Base-by-base conservation (phyloP, 2,113 vertebrate genomes). In the Glaucidium brasilianum region DNA sequence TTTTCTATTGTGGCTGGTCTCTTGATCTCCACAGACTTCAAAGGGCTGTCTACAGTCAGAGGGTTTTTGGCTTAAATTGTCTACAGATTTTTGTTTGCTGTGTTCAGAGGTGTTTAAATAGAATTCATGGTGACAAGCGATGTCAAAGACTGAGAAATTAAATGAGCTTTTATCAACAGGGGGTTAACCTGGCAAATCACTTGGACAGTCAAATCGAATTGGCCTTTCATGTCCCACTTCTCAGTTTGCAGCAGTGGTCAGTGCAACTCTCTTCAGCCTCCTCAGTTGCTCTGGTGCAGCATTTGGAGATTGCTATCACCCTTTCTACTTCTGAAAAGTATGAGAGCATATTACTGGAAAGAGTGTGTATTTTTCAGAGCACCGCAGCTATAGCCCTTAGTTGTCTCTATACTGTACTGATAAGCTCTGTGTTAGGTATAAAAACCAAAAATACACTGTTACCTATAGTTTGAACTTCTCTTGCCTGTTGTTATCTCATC, bases 1-100 rank as follows among this genome's bases (percentile, higher is more conserved):
- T 95, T 95, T 95, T 89, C 89, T 96, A 53, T 66, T 9, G 53
- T 91, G 73, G 27, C 66, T 93, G 85, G 22, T 85, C 95, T 90
- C 89, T 88, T 95, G 60, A 96, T 91, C 87, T 94, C 41, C 6
- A 19, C 45, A 41, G 59, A 96, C 92, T 95, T 96, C 95, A 97
- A 95, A 97, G 87, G 35, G 26, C 64, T 94, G 52, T 93, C 91
- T 95, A 7, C 32, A 82, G 75, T 91, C 72, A 43, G 37, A 87
- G 69, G 56, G 41, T 32, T 93, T 97, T 80, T 78, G 55, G 47
- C 72, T 97, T 96, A 96, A 93, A 88, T 95, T 91, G 73, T 74
- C 85, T 84, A 72, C 78, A 93, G 85, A 92, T 92, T 95, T 91
- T 85, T 90, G 60, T 91, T 86, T 78, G 30, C 89, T 76, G 30